These are phyloP conservation scores for Lepus timidus DNA, from an alignment of 2,113 vertebrate genomes.

Conservation along the genomic window DNA sequence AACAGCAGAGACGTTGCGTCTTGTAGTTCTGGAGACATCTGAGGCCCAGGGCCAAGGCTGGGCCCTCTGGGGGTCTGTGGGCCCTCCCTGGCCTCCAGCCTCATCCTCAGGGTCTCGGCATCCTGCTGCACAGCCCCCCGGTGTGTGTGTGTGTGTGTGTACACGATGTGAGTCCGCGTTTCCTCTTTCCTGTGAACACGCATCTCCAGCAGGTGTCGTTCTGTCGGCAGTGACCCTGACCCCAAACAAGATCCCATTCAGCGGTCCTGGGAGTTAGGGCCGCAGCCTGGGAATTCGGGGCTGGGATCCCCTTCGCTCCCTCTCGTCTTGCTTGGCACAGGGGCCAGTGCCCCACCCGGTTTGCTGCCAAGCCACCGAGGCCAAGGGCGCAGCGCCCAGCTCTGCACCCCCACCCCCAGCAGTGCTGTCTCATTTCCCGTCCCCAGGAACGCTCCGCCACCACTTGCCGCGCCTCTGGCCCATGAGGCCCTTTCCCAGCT, in stretches of 20 bases:
- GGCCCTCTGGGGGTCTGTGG: neutral
- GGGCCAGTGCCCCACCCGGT: too few relatives aligned
- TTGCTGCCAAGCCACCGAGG: neutral
- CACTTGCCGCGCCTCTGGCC: slow-evolving; percentile 85
- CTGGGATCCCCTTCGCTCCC: too few relatives aligned
- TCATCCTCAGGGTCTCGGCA: neutral
- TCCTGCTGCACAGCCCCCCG: too few relatives aligned
- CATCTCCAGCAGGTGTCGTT: too few relatives aligned
- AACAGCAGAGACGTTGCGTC: neutral
- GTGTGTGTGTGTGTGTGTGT: neutral
- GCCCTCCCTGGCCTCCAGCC: neutral
- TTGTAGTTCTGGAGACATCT: neutral
- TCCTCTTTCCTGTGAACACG: neutral
- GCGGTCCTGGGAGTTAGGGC: neutral
- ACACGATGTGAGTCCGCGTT: neutral
- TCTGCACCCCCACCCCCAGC: neutral
- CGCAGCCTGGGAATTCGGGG: neutral
- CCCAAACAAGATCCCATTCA: neutral
- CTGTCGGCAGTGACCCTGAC: neutral
- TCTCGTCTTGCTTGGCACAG: too few relatives aligned
- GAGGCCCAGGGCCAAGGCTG: neutral
- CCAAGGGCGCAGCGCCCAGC: neutral
- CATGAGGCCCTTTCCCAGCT: slow-evolving; percentile 85
- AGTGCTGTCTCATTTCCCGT: neutral
- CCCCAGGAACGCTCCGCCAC: slow-evolving; percentile 82